phyloP scores from a whole-genome alignment of 2,888 invertebrate species.

The Brenthis ino region DNA sequence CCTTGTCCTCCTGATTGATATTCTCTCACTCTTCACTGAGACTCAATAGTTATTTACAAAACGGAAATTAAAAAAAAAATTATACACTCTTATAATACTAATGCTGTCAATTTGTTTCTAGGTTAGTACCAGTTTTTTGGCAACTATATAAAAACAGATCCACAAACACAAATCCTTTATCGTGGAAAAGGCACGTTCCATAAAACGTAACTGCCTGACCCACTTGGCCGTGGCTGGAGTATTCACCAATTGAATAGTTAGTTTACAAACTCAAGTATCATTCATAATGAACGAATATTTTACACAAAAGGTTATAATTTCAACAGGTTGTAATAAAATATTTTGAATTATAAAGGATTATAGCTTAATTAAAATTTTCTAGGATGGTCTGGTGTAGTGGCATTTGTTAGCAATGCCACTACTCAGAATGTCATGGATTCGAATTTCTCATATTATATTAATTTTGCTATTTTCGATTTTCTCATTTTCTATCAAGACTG shows the following conservation, averaged over 20 bases:
- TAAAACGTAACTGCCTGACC: conserved; percentile 38
- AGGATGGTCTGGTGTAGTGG: too few species aligned
- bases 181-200: conserved; percentile 25
- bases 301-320: conserved; percentile 10
- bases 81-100: not conserved
- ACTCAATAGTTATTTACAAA: too few species aligned
- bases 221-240: conserved; percentile 37
- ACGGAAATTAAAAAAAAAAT: not conserved
- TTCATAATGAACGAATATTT: conserved; percentile 34
- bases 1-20: too few species aligned
- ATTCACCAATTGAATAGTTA: conserved; percentile 36
- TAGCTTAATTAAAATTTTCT: too few species aligned
- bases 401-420: too few species aligned
- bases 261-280: conserved; percentile 25
- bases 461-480: too few species aligned
- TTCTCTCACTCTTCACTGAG: too few species aligned
- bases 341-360: too few species aligned
- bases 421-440: too few species aligned
- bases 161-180: conserved; percentile 17
- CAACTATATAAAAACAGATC: conserved; percentile 10
- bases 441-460: too few species aligned
- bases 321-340: too few species aligned
- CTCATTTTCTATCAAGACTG: too few species aligned
- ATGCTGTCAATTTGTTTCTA: not conserved
- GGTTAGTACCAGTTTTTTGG: conserved; percentile 15